Evolutionary conservation across 2,797 vertebrate species (phyloP).

Genomic region (Acestrorhynchus altus): DNA sequence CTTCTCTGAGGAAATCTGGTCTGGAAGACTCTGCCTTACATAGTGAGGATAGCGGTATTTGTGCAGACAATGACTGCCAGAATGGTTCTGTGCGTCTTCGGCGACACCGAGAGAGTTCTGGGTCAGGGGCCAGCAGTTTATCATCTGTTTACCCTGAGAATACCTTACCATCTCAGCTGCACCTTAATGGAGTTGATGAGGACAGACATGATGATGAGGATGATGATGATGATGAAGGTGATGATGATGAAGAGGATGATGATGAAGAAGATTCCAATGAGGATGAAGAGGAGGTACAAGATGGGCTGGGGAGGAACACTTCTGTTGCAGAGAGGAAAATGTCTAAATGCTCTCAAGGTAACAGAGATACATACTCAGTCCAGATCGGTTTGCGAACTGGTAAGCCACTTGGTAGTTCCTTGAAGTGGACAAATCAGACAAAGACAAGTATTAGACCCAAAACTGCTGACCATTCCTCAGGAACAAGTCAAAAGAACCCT

Average conservation of each 20-base stretch:
- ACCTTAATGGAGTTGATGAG: constrained; percentile 57
- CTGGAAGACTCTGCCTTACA: constrained; percentile 82
- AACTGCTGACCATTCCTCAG: constrained; percentile 58
- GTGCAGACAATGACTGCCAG: constrained; percentile 87
- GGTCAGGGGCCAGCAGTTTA: constrained; percentile 58
- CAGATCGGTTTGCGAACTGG: constrained; percentile 30
- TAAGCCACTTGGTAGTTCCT: not conserved
- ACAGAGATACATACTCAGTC: constrained; percentile 61
- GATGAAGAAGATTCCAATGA: constrained; percentile 27
- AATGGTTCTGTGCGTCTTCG: constrained; percentile 68
- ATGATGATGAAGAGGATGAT: constrained; percentile 43
- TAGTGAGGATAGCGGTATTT: constrained; percentile 94
- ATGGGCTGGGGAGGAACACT: constrained; percentile 69
- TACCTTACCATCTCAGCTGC: constrained; percentile 59
- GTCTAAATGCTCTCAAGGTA: constrained; percentile 72
- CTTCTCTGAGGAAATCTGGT: constrained; percentile 66
- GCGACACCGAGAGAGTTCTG: constrained; percentile 66
- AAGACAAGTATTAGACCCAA: constrained; percentile 55
- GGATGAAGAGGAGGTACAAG: constrained; percentile 32
- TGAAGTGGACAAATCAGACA: constrained; percentile 3
- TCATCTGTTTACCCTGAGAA: constrained; percentile 46
- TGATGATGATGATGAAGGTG: constrained; percentile 56
- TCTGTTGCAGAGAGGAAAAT: constrained; percentile 65
- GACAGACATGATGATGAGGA: constrained; percentile 55
- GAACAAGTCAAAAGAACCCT: constrained; percentile 59